Base-by-base conservation (phyloP, 1,140 invertebrate genomes). In the Trigoniulus corallinus region DNA sequence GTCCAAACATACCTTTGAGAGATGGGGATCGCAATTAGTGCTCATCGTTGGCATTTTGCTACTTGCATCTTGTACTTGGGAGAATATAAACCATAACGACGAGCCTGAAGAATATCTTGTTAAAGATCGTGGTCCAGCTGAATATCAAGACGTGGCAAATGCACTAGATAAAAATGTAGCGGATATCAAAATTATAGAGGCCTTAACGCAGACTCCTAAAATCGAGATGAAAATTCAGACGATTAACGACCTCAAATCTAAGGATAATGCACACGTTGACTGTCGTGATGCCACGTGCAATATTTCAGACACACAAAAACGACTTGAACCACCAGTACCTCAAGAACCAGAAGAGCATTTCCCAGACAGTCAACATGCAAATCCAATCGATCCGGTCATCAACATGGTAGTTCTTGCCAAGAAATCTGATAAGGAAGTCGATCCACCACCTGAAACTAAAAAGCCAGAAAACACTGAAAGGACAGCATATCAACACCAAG, bases 41-140 rank as follows among this genome's bases (percentile, higher is more conserved):
- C 66, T 88, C 48, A 67, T 82, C 23, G 67, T 84, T 60, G 87
- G 86, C 1, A 68, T 88, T 10, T 73, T 79, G 27, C 79, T 91
- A 34, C 79, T 92, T 74, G 73, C 91, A 4, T 67, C 88, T 20
- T 85, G 87, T 53, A 89, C 88, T 0, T 89, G 84, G 61, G 82
- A 84, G 2, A 91, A 87, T 64, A 65, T 92, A 29, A 78, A 78
- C 2, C 3, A 37, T 12, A 10, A 15, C 7, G 25, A n/a, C 12
- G 27, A 18, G 12, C 10, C 2, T 3, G 37, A 48, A 25, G 47
- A 37, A n/a, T 3, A 21, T 37, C n/a, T 20, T 64, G 80, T 82
- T 1, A 76, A 80, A 2, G 82, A 84, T 53, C 69, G 77, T 56
- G 64, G 72, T 20, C 51, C 55, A 25, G 39, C 50, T 20, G 53